phyloP scores from a whole-genome alignment of 2,888 invertebrate species.

The Strigamia crassipes region DNA sequence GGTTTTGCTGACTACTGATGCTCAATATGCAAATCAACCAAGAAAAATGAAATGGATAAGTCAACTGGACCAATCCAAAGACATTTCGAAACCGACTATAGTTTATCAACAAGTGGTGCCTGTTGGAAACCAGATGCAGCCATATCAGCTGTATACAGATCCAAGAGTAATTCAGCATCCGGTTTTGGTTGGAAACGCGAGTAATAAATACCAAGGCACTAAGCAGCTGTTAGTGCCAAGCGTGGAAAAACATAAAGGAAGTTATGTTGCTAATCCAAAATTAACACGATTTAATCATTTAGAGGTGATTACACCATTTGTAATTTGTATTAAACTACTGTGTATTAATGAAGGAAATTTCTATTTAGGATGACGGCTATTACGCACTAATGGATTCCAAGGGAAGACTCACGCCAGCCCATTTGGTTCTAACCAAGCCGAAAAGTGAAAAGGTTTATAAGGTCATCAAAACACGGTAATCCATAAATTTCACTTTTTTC shows the following conservation, averaged over 20 bases:
- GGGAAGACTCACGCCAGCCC: not conserved
- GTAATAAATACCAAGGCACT: not conserved
- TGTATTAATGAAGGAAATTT: not conserved
- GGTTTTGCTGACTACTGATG: not conserved
- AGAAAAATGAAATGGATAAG: not conserved
- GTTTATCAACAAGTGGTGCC: not conserved
- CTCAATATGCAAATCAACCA: not conserved
- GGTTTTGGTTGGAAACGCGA: not conserved
- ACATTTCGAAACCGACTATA: not conserved
- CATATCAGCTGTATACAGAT: not conserved
- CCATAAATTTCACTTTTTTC: not conserved
- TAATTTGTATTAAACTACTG: too few species aligned
- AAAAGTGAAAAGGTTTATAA: not conserved
- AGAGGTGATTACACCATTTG: not conserved
- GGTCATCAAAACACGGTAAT: not conserved
- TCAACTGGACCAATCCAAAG: not conserved
- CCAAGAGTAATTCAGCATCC: not conserved
- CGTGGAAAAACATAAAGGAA: not conserved
- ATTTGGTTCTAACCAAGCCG: not conserved
- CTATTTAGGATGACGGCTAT: conserved; percentile 1
- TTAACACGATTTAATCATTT: not conserved
- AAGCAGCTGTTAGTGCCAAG: not conserved
- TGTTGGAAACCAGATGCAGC: not conserved
- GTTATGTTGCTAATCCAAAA: not conserved
- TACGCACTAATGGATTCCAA: conserved; percentile 1